Percentiles rank a stretch among this genome's conserved stretches.
Evolutionary conservation across 2,113 vertebrate species (phyloP).

Genomic region (Stegastes partitus): DNA sequence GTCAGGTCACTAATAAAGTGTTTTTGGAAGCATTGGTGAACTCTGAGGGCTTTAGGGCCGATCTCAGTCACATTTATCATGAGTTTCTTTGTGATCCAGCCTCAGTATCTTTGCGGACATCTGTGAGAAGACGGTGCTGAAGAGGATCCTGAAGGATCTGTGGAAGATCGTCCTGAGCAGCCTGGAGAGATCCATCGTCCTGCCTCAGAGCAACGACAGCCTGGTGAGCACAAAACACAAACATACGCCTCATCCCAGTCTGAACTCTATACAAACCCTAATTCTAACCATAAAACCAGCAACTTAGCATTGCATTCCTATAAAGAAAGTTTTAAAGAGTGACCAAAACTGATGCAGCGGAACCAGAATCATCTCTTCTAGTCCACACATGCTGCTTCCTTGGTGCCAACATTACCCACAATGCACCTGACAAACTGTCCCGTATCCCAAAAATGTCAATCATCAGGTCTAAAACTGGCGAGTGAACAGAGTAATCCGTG

Average conservation of each 20-base stretch:
- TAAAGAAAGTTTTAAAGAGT: too few relatives aligned
- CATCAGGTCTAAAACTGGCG: not conserved
- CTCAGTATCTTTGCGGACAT: slow-evolving; percentile 94
- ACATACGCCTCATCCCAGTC: accelerated
- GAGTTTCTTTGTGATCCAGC: slow-evolving; percentile 77
- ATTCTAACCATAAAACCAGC: not conserved
- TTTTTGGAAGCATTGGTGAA: too few relatives aligned
- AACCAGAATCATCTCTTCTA: too few relatives aligned
- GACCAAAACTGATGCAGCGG: too few relatives aligned
- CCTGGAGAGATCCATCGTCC: slow-evolving; percentile 93
- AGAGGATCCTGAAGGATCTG: slow-evolving; percentile 96
- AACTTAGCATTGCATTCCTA: not conserved
- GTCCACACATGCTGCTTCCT: too few relatives aligned
- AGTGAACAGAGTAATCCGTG: not conserved
- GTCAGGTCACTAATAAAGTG: too few relatives aligned
- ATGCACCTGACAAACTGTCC: too few relatives aligned
- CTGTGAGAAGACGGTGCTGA: slow-evolving; percentile 98
- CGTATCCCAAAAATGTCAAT: too few relatives aligned
- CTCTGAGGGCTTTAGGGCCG: too few relatives aligned
- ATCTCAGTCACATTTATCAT: not conserved
- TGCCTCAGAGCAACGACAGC: slow-evolving; percentile 94
- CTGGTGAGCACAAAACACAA: slow-evolving; percentile 82
- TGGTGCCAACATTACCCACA: too few relatives aligned
- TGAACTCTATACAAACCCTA: too few relatives aligned
- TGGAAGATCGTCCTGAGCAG: slow-evolving; percentile 96